Evolutionary conservation across 2,888 invertebrate genomes (phyloP).

Genomic region (Bellardia bayeri): DNA sequence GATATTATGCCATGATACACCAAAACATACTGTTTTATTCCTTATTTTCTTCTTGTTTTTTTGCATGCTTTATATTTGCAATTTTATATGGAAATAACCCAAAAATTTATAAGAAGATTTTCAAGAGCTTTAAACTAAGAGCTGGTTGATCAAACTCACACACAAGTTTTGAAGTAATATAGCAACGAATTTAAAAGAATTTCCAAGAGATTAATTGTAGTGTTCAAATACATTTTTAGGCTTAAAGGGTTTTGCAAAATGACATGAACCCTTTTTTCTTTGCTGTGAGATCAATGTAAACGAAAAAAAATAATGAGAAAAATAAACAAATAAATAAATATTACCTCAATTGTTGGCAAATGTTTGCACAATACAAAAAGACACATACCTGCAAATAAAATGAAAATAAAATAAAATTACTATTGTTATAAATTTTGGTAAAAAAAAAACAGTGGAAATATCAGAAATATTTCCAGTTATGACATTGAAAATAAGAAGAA

Average conservation of each 20-base stretch:
- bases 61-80: background rate
- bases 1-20: constrained; percentile 27
- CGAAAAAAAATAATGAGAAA: background rate
- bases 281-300: background rate
- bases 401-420: background rate
- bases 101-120: constrained; percentile 12
- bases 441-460: background rate
- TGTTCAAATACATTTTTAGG: constrained; percentile 12
- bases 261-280: background rate
- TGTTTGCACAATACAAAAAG: background rate
- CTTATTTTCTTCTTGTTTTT: background rate
- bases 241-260: background rate
- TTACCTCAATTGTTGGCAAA: background rate
- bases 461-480: no score
- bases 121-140: constrained; percentile 17
- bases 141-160: background rate
- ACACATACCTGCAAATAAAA: constrained; percentile 31
- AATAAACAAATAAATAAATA: background rate
- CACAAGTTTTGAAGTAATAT: background rate
- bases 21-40: constrained; percentile 4
- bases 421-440: background rate
- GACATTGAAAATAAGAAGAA: no score
- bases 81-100: constrained; percentile 3
- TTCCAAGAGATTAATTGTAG: constrained; percentile 13
- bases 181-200: constrained; percentile 1